Evolutionary conservation across 1,140 invertebrate genomes (phyloP), one percentile per base, ranked within the genome.

Genomic region (Macrocentrus cingulum): DNA sequence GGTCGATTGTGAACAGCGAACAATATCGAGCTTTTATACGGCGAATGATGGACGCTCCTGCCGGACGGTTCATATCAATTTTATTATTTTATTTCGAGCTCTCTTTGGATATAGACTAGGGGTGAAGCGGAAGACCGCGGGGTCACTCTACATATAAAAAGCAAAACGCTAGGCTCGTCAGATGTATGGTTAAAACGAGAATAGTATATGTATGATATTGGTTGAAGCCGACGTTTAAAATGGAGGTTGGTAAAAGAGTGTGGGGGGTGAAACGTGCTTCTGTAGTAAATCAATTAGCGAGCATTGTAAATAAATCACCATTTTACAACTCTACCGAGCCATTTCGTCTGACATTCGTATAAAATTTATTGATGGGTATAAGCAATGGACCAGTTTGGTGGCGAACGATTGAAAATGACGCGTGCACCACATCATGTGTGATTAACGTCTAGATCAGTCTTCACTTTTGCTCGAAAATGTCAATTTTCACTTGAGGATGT

Each of bases 241-340:
- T n/a, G n/a, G n/a, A n/a, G n/a, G n/a, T n/a, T n/a, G n/a, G n/a
- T n/a, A n/a, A n/a, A n/a, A n/a, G n/a, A n/a, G n/a, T n/a, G n/a
- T n/a, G n/a, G n/a, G 34, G 39, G 32, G 9, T 25, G 18, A 15
- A 18, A 32, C 45, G 29, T 37, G 22, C 44, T 61, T 60, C 56
- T 64, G 74, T 75, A 75, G 74, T 78, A 78, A 78, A 77, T 77
- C 74, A 77, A 76, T 77, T 76, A 77, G 70, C 66, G 70, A 39
- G 71, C 64, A 71, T 72, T 75, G 75, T 75, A 75, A 75, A 77
- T 77, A 77, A 77, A 76, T 77, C 74, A 77, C 69, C 66, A 67
- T 75, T 77, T 77, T 76, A 76, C 75, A 75, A 71, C 68, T 70
- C 64, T 60, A 56, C 68, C 64, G 58, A 58, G 59, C 61, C 62